These are phyloP conservation scores for Hydraecia micacea DNA, from an alignment of 2,888 invertebrate genomes.

Conservation along the genomic window DNA sequence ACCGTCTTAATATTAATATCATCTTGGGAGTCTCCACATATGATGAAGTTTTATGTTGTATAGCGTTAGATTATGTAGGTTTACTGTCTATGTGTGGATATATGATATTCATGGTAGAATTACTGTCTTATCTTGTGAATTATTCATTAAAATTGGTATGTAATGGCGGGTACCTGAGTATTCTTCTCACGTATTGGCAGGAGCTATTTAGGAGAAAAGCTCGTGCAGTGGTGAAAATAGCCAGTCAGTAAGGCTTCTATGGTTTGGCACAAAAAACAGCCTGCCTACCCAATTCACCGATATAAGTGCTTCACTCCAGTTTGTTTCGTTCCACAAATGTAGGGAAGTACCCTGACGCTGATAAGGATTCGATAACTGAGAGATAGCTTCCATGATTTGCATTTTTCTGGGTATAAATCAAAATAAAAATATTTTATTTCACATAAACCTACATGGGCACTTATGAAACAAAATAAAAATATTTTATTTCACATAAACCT, in stretches of 20 bases:
- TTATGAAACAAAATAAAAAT: too few species aligned
- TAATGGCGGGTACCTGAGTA: conserved; percentile 17
- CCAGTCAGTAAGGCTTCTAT: not conserved
- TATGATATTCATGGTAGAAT: conserved; percentile 42
- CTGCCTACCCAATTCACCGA: not conserved
- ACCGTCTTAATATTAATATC: conserved; percentile 87
- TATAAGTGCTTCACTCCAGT: not conserved
- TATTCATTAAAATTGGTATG: conserved; percentile 47
- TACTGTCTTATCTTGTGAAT: conserved; percentile 53
- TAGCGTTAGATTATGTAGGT: conserved; percentile 75
- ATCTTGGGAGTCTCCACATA: conserved; percentile 85
- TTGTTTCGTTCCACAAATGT: not conserved
- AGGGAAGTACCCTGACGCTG: too few species aligned
- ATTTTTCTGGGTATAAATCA: too few species aligned
- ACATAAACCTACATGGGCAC: too few species aligned
- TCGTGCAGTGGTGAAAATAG: not conserved
- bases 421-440: too few species aligned
- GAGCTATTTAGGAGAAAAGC: not conserved
- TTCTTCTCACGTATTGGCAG: conserved; percentile 22
- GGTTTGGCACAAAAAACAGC: not conserved
- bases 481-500: too few species aligned
- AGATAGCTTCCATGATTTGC: too few species aligned
- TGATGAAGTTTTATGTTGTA: conserved; percentile 85
- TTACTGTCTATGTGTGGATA: conserved; percentile 56
- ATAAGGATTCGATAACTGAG: too few species aligned